phyloP scores from a whole-genome alignment of 2,888 invertebrate genomes.

The Andricus curvator region DNA sequence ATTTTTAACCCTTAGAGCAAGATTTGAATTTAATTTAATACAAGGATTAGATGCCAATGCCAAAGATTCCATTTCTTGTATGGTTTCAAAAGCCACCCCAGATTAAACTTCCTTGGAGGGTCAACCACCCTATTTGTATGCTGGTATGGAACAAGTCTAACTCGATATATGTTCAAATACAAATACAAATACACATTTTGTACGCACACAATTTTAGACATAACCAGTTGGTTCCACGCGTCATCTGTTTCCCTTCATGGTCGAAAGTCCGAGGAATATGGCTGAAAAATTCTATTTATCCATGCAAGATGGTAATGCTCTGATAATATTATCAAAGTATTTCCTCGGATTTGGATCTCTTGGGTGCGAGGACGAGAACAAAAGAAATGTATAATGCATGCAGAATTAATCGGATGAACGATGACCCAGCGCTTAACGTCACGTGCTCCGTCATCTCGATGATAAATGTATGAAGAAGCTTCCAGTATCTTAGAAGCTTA shows the following conservation, averaged over 20 bases:
- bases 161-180: background rate
- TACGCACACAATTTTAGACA: slow-evolving; percentile 1
- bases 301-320: background rate
- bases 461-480: slow-evolving; percentile 59
- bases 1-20: background rate
- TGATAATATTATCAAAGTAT: slow-evolving; percentile 1
- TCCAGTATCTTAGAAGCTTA: slow-evolving; percentile 56
- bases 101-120: background rate
- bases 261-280: background rate
- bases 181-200: slow-evolving; percentile 13
- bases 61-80: background rate
- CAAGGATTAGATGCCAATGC: background rate
- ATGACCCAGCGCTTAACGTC: slow-evolving; percentile 50
- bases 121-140: background rate
- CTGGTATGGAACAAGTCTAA: background rate
- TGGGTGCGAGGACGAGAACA: background rate
- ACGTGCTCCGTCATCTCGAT: slow-evolving; percentile 56
- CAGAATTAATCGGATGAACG: slow-evolving; percentile 58
- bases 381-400: slow-evolving; percentile 51
- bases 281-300: slow-evolving; percentile 12
- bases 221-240: background rate
- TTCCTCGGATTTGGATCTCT: background rate
- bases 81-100: background rate
- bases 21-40: background rate
- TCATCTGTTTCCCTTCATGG: slow-evolving; percentile 2